A percentile compares a stretch with the other conserved stretches of the same genome.
phyloP scores from a whole-genome alignment of 1,140 invertebrate genomes.

The Heliconius eleuchia region DNA sequence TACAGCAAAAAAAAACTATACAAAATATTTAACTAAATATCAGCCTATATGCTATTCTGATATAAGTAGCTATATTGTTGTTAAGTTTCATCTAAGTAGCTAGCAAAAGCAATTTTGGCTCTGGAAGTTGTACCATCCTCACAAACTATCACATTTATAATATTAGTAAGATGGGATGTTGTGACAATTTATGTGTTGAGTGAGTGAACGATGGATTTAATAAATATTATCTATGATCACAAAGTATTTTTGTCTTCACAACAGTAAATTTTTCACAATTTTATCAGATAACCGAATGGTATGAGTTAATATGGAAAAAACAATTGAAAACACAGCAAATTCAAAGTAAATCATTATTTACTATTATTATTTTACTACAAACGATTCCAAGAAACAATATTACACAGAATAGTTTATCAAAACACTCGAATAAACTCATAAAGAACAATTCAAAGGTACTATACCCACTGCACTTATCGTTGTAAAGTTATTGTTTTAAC shows the following conservation, averaged over 20 bases:
- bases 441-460: background rate
- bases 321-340: too few relatives aligned
- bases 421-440: conserved; percentile 13
- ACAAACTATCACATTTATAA: too few relatives aligned
- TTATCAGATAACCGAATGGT: background rate
- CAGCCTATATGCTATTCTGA: too few relatives aligned
- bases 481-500: background rate
- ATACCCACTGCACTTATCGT: background rate
- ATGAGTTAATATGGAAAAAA: background rate
- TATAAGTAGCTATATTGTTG: too few relatives aligned
- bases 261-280: background rate
- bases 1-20: too few relatives aligned
- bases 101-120: too few relatives aligned
- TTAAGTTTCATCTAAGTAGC: too few relatives aligned
- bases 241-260: background rate
- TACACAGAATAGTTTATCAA: conserved; percentile 2
- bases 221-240: background rate
- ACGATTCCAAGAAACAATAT: conserved; percentile 13
- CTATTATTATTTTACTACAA: background rate
- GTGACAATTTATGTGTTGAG: background rate
- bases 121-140: too few relatives aligned
- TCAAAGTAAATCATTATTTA: too few relatives aligned
- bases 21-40: too few relatives aligned
- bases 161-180: background rate
- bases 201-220: background rate